A percentile compares a stretch with the other conserved stretches of the same genome.
Evolutionary conservation across 2,797 vertebrate genomes (phyloP).

Genomic region (Pangasius sanitwongsei): DNA sequence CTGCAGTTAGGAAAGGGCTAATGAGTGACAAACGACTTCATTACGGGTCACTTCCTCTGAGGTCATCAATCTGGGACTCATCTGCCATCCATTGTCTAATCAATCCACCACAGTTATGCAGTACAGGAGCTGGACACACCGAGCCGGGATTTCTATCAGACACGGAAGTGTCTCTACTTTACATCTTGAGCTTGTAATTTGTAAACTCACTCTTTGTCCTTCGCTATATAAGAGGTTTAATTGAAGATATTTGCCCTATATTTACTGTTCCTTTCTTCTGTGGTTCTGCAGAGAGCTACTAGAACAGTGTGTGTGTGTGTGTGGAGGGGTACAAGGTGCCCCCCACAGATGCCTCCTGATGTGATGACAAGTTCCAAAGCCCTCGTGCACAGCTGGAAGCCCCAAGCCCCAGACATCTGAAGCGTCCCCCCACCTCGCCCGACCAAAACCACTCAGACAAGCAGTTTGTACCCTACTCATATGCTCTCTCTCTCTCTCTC

Average conservation of each 20-base stretch:
- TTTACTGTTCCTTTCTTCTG: not conserved
- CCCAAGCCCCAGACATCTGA: constrained; percentile 66
- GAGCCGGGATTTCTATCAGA: not conserved
- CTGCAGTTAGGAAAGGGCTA: constrained; percentile 60
- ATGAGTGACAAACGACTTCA: constrained; percentile 67
- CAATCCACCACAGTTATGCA: constrained; percentile 58
- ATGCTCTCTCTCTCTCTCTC: constrained; percentile 40
- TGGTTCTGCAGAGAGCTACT: not conserved
- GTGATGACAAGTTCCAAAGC: constrained; percentile 73
- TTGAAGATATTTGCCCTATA: constrained; percentile 1
- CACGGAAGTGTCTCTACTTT: not conserved
- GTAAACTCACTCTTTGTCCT: not conserved
- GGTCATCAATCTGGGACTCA: constrained; percentile 65
- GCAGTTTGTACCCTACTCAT: constrained; percentile 52
- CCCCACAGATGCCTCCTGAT: constrained; percentile 66
- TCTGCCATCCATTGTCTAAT: constrained; percentile 66
- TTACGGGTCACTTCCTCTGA: constrained; percentile 73
- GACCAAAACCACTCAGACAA: constrained; percentile 64
- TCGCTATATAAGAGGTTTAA: not conserved
- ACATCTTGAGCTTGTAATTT: not conserved
- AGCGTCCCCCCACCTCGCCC: constrained; percentile 52
- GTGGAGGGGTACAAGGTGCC: constrained; percentile 60
- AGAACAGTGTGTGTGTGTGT: constrained; percentile 7
- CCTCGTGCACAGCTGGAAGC: constrained; percentile 72
- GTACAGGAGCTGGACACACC: constrained; percentile 9